These are phyloP conservation scores for Amphiduros pacificus DNA, from an alignment of 2,888 invertebrate species.

Conservation along the genomic window DNA sequence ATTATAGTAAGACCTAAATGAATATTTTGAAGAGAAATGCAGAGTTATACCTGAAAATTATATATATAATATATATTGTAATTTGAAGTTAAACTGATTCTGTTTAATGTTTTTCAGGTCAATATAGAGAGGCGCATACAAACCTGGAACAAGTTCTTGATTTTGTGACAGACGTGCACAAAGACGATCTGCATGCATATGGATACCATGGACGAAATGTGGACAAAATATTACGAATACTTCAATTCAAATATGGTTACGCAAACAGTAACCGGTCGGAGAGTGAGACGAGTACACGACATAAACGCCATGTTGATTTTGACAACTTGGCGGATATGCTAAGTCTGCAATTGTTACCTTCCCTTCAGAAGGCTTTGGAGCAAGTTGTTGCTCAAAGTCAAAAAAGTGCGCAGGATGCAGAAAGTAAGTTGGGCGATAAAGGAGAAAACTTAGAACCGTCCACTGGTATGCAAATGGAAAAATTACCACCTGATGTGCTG, in stretches of 20 bases:
- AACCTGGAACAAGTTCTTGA: slow-evolving; percentile 23
- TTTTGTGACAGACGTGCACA: slow-evolving; percentile 23
- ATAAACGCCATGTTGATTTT: neutral
- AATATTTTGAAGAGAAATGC: too few relatives aligned
- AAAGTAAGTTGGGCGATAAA: too few relatives aligned
- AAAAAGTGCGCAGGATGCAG: too few relatives aligned
- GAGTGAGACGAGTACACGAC: neutral
- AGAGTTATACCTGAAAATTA: too few relatives aligned
- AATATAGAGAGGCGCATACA: slow-evolving; percentile 22
- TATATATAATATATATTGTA: too few relatives aligned
- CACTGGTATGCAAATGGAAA: neutral
- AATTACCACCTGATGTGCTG: neutral
- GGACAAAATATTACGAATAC: slow-evolving; percentile 12
- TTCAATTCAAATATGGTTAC: neutral
- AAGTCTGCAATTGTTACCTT: neutral
- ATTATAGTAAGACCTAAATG: too few relatives aligned
- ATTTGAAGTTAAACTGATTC: too few relatives aligned
- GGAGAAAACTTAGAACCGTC: neutral
- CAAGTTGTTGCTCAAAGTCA: neutral
- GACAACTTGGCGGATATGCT: neutral
- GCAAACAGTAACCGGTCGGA: neutral
- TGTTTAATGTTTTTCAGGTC: slow-evolving; percentile 16
- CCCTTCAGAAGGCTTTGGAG: neutral
- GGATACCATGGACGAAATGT: slow-evolving; percentile 16
- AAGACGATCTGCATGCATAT: slow-evolving; percentile 16